Conservation (phyloP, 2,888 invertebrate species). For the Latheticus oryzae region DNA sequence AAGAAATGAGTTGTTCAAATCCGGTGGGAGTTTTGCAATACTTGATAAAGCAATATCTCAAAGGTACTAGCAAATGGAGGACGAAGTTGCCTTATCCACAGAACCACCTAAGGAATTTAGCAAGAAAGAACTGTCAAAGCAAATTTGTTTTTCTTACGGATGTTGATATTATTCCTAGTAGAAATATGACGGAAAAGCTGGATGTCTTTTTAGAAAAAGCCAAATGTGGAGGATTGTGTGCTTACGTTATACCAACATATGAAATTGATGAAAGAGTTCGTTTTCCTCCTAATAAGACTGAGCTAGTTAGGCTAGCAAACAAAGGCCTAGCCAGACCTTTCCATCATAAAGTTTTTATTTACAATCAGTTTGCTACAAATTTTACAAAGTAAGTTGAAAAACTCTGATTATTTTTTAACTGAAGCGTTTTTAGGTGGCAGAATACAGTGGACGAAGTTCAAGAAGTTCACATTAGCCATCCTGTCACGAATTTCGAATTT, state of each 20-base stretch:
- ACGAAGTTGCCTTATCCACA: constrained; percentile 85
- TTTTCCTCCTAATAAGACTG: constrained; percentile 85
- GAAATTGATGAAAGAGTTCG: constrained; percentile 83
- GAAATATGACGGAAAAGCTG: constrained; percentile 77
- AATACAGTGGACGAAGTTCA: constrained; percentile 70
- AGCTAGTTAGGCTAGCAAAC: constrained; percentile 78
- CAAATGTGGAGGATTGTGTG: constrained; percentile 74
- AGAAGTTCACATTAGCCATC: constrained; percentile 82
- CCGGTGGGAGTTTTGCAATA: constrained; percentile 74
- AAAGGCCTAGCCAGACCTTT: constrained; percentile 89
- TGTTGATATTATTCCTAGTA: constrained; percentile 87
- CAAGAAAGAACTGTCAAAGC: constrained; percentile 85
- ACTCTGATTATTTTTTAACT: neutral
- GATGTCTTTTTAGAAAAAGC: constrained; percentile 74
- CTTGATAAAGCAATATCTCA: constrained; percentile 66
- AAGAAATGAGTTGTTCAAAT: constrained; percentile 72
- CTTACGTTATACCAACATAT: constrained; percentile 91
- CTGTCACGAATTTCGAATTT: constrained; percentile 85
- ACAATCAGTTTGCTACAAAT: constrained; percentile 92
- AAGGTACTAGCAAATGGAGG: constrained; percentile 69
- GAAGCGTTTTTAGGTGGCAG: constrained; percentile 68
- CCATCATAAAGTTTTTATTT: constrained; percentile 91
- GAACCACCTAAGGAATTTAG: constrained; percentile 88
- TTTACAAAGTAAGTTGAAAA: constrained; percentile 79
- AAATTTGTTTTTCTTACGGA: constrained; percentile 87